Evolutionary conservation across 2,888 invertebrate genomes (phyloP).

Genomic region (Venusia cambrica): DNA sequence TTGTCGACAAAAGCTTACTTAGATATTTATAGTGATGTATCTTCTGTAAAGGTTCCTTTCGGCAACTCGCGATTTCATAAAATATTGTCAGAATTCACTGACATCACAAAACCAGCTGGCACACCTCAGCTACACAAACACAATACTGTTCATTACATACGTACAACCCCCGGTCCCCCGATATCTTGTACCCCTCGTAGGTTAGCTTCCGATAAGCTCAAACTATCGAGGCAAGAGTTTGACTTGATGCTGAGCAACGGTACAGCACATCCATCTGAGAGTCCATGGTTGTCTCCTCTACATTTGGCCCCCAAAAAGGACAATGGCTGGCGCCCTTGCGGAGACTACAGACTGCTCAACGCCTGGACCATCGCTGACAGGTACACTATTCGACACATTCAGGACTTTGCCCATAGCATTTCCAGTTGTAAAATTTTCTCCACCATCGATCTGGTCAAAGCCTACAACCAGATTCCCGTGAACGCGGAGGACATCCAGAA

Average conservation of each 20-base stretch:
- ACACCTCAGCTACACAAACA: constrained; percentile 12
- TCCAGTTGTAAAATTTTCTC: constrained; percentile 19
- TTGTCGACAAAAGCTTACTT: constrained; percentile 6
- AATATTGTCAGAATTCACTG: constrained; percentile 16
- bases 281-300: constrained; percentile 42
- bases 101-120: constrained; percentile 26
- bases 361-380: constrained; percentile 15
- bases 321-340: constrained; percentile 24
- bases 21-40: constrained; percentile 7
- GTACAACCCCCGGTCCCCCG: constrained; percentile 36
- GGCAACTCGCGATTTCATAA: constrained; percentile 15
- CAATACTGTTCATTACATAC: constrained; percentile 25
- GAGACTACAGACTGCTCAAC: constrained; percentile 16
- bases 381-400: constrained; percentile 17
- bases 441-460: no score
- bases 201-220: constrained; percentile 36
- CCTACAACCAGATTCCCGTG: no score
- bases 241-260: constrained; percentile 32
- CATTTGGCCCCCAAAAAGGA: constrained; percentile 42
- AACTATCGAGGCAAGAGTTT: constrained; percentile 38
- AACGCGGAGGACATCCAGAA: no score
- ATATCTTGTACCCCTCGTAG: constrained; percentile 34
- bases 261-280: constrained; percentile 22
- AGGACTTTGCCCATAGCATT: constrained; percentile 24
- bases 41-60: constrained; percentile 19